Evolutionary conservation across 2,113 vertebrate species (phyloP).

Genomic region (Bubo bubo): DNA sequence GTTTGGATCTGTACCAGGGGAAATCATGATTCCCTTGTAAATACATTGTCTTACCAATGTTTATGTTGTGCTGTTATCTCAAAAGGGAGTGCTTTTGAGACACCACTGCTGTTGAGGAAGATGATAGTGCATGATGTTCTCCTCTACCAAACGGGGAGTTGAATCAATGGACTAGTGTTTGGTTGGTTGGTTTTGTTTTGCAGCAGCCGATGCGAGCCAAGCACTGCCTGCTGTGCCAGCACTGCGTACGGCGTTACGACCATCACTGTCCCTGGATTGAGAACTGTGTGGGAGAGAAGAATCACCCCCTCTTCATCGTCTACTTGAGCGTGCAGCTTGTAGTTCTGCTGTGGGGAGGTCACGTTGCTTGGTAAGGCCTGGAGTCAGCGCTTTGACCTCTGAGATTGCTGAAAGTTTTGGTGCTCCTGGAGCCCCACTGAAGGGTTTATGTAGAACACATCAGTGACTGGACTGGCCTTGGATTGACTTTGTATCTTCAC

Average conservation of each 20-base stretch:
- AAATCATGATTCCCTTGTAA: neutral
- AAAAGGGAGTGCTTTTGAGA: neutral
- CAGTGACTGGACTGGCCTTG: neutral
- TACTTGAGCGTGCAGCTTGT: conserved; percentile 86
- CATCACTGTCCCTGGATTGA: conserved; percentile 97
- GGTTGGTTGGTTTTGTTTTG: neutral
- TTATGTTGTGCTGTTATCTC: neutral
- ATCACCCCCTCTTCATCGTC: conserved; percentile 89
- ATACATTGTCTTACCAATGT: neutral
- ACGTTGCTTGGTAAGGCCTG: conserved; percentile 85
- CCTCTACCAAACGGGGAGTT: neutral
- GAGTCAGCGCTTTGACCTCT: neutral
- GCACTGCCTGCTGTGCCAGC: conserved; percentile 89
- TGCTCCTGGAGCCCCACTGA: neutral
- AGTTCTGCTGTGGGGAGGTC: conserved; percentile 87
- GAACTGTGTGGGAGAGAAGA: conserved; percentile 93
- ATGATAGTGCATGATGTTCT: neutral
- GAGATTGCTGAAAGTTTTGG: neutral
- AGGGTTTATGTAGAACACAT: neutral
- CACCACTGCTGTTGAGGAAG: neutral
- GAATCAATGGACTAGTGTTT: neutral
- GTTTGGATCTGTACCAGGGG: neutral
- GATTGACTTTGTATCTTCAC: neutral
- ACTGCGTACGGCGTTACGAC: conserved; percentile 90
- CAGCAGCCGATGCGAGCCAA: conserved; percentile 93